Conservation (phyloP, 2,113 vertebrate genomes). For the Antechinus flavipes region DNA sequence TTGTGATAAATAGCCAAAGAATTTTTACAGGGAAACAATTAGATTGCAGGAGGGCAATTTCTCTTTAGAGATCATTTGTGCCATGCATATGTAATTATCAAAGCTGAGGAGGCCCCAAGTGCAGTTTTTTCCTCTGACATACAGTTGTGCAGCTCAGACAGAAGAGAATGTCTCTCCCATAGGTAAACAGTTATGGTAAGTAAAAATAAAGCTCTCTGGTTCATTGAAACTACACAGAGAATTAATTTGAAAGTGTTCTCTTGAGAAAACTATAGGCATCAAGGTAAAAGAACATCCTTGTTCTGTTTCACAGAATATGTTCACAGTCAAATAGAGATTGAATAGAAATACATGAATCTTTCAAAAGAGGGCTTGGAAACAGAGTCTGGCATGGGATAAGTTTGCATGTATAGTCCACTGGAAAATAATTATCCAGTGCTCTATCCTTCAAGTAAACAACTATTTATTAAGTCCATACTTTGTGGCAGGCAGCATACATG, state of each 20-base stretch:
- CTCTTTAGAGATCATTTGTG: neutral
- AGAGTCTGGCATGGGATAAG: slow-evolving; percentile 2
- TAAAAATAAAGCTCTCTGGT: slow-evolving; percentile 37
- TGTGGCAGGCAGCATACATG: neutral
- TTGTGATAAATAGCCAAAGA: neutral
- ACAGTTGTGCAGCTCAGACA: neutral
- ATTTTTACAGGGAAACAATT: neutral
- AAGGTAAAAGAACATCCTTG: neutral
- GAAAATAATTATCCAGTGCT: neutral
- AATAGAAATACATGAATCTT: neutral
- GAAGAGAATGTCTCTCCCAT: neutral
- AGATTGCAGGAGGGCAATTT: neutral
- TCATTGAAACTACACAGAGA: slow-evolving; percentile 38
- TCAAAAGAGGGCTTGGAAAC: slow-evolving; percentile 10
- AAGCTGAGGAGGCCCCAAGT: neutral
- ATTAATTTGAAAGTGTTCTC: slow-evolving; percentile 51
- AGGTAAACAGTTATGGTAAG: neutral
- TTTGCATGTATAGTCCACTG: neutral
- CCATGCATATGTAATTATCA: neutral
- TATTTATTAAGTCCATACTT: neutral
- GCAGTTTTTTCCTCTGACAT: neutral
- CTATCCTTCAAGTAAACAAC: neutral
- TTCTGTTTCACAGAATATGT: slow-evolving; percentile 31
- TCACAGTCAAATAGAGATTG: slow-evolving; percentile 21
- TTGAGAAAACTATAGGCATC: slow-evolving; percentile 1